Evolutionary conservation across 2,888 invertebrate genomes (phyloP).

Genomic region (Mesorhabditis belari): DNA sequence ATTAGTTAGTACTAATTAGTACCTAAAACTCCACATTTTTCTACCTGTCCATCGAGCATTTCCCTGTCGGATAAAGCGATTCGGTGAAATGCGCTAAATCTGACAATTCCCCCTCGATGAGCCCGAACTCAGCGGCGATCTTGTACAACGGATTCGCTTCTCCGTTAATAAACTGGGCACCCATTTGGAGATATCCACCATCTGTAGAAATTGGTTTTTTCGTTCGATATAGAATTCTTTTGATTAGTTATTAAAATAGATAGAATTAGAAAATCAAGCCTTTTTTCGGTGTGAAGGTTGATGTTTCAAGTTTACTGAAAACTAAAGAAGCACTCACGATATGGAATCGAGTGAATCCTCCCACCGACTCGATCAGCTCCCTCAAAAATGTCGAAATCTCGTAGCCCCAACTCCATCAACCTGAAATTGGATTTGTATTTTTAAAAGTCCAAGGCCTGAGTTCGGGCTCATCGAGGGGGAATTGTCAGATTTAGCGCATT

Average conservation of each 20-base stretch:
- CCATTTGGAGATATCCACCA: slow-evolving; percentile 46
- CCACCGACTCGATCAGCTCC: slow-evolving; percentile 34
- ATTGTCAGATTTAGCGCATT: slow-evolving; percentile 27
- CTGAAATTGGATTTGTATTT: background rate
- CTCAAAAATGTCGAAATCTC: slow-evolving; percentile 32
- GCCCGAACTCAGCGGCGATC: slow-evolving; percentile 30
- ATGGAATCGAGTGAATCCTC: slow-evolving; percentile 35
- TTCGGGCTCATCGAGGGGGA: slow-evolving; percentile 16
- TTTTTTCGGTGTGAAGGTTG: background rate
- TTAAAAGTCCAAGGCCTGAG: too few relatives aligned
- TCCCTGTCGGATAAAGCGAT: slow-evolving; percentile 20
- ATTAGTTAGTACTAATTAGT: too few relatives aligned
- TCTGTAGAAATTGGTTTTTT: slow-evolving; percentile 8
- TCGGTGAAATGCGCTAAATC: slow-evolving; percentile 28
- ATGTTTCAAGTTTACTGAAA: background rate
- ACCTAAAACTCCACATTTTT: too few relatives aligned
- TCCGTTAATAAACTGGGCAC: slow-evolving; percentile 48
- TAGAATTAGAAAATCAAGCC: background rate
- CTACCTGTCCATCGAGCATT: slow-evolving; percentile 12
- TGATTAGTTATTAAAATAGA: too few relatives aligned
- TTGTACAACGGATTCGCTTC: slow-evolving; percentile 39
- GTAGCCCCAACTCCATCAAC: slow-evolving; percentile 32
- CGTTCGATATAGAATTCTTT: too few relatives aligned
- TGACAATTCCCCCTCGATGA: slow-evolving; percentile 19
- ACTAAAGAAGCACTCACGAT: slow-evolving; percentile 13